phyloP scores from a whole-genome alignment of 2,113 vertebrate genomes.

The Oncorhynchus tshawytscha region DNA sequence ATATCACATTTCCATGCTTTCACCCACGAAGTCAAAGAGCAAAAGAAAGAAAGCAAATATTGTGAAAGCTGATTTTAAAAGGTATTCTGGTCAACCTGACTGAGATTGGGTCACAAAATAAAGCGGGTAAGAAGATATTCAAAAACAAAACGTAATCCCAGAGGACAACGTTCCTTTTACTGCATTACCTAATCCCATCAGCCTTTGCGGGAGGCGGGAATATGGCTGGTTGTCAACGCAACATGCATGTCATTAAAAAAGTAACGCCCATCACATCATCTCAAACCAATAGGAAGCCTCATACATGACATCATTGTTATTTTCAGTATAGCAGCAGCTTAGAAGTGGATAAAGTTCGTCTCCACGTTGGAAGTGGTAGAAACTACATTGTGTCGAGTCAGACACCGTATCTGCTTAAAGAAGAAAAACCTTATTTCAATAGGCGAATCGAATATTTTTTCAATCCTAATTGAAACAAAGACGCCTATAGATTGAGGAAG shows the following conservation, averaged over 20 bases:
- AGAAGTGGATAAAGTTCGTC: conserved; percentile 92
- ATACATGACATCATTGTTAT: conserved; percentile 98
- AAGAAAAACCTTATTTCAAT: background rate
- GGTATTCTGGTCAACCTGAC: background rate
- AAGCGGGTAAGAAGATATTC: conserved; percentile 82
- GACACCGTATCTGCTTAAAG: conserved; percentile 3
- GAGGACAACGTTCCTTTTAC: conserved; percentile 79
- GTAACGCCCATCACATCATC: conserved; percentile 54
- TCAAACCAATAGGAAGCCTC: conserved; percentile 79
- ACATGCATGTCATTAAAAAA: conserved; percentile 75
- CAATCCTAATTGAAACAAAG: background rate
- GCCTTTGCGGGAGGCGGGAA: conserved; percentile 82
- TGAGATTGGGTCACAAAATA: conserved; percentile 39
- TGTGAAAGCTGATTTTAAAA: background rate
- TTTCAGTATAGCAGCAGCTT: conserved; percentile 88
- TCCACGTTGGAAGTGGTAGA: conserved; percentile 87
- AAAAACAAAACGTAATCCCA: conserved; percentile 96
- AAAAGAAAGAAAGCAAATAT: background rate
- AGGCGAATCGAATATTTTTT: background rate
- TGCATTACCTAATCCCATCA: conserved; percentile 96
- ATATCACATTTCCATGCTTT: no score
- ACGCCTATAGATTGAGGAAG: conserved; percentile 13
- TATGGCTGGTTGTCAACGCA: conserved; percentile 65
- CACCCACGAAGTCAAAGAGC: background rate
- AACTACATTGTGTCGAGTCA: conserved; percentile 70